Evolutionary conservation across 2,888 invertebrate genomes (phyloP), one percentile per base, ranked within the genome.

Genomic region (Aelia acuminata): DNA sequence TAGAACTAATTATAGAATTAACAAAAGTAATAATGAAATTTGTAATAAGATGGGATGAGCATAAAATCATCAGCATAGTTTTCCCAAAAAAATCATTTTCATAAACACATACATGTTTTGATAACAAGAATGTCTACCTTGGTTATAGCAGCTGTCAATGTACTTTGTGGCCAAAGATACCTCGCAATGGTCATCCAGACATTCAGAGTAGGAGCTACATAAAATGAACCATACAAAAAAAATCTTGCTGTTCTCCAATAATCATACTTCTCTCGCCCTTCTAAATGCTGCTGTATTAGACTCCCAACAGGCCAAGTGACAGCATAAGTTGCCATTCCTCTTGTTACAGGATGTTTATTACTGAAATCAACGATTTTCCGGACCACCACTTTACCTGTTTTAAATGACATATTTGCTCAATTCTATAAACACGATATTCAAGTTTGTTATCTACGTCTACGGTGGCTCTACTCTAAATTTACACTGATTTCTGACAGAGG

Each of bases 81-180:
- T 13, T 26, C 31, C n/a, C 15, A 47, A 50, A 0, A n/a, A 50
- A 49, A 47, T 84, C 8, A 80, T 18, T 13, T 84, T 84, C 31
- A 50, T 18, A 86, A 35, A 57, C 1, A 26, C 22, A 49, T 50
- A 49, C 63, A 88, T 53, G 26, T 57, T 57, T 26, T 26, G 26
- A 57, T 57, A 57, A 15, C 31, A 31, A 49, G 22, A 7, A 63
- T 47, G 70, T 89, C 91, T 93, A 96, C 96, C 94, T 97, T 97
- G 70, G 94, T 94, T 20, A 97, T 91, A 22, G 96, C 96, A 90
- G 95, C 95, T 91, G 94, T 94, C 70, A 97, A 91, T 89, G 95
- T 94, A 89, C 94, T 94, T 85, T 94, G 94, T 39, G 97, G 97
- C 95, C 96, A 96, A 92, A 97, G 93, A 87, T 94, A 93, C 90